Conservation (phyloP, 2,888 invertebrate species). For the Proisotoma minuta region DNA sequence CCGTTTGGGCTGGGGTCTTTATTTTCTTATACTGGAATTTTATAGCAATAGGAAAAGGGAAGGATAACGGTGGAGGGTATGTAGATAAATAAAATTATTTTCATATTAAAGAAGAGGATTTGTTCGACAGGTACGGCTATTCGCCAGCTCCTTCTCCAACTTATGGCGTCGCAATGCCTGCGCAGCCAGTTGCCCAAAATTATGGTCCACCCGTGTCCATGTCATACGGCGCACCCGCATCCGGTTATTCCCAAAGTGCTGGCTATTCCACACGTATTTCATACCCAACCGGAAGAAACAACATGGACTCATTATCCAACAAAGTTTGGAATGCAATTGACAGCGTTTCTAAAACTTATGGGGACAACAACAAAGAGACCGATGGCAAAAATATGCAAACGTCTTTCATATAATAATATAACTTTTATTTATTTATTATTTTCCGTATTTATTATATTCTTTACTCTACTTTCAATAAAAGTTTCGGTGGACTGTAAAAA, state of each 20-base stretch:
- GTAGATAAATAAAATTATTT: too few relatives aligned
- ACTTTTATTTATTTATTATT: neutral
- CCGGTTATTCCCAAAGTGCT: slow-evolving; percentile 2
- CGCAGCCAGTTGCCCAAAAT: slow-evolving; percentile 10
- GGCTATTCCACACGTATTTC: slow-evolving; percentile 2
- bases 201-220: slow-evolving; percentile 18
- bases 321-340: slow-evolving; percentile 26
- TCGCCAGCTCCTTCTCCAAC: slow-evolving; percentile 9
- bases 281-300: neutral
- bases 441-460: too few relatives aligned
- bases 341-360: slow-evolving; percentile 12
- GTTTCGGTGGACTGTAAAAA: too few relatives aligned
- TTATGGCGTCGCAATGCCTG: slow-evolving; percentile 21
- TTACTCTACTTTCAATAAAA: too few relatives aligned
- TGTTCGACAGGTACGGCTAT: slow-evolving; percentile 7
- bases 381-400: neutral
- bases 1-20: slow-evolving; percentile 41
- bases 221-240: slow-evolving; percentile 21
- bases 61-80: slow-evolving; percentile 2
- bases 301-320: slow-evolving; percentile 8
- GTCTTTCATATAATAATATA: too few relatives aligned
- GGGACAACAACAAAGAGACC: slow-evolving; percentile 1
- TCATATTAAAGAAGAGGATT: neutral
- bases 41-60: slow-evolving; percentile 10
- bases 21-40: slow-evolving; percentile 40